Evolutionary conservation across 2,113 vertebrate genomes (phyloP), one percentile per base, ranked within the genome.

Genomic region (Scartelaos histophorus): DNA sequence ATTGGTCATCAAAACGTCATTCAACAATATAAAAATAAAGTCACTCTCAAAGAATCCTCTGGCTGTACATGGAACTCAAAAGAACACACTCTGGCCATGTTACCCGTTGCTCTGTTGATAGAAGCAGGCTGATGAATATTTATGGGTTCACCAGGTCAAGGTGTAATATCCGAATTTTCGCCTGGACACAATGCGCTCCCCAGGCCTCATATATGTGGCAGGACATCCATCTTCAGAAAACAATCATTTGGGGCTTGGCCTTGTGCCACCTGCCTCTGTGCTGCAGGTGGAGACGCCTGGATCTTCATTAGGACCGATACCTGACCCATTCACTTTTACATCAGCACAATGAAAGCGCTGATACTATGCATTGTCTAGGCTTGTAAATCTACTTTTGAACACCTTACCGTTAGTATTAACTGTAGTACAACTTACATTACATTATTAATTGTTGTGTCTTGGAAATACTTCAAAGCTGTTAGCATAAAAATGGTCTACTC

Each of bases 131-230:
- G 60, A 87, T 90, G 74, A 89, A 91, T 88, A 91, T 91, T 78
- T 86, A 91, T 85, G 5, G 70, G 74, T 78, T 83, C 85, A 84
- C 21, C 68, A 73, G 85, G 85, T 88, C 82, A 87, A 80, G 75
- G 81, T 80, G 79, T 85, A 80, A 83, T 82, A 78, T 74, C 81
- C 73, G 47, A 66, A 68, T 76, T 83, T 81, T 77, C 74, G 79
- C 67, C 74, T 67, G 13, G 24, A 62, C 71, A 53, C 64, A 70
- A 73, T 64, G 74, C 7, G 7, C 24, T 19, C 43, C 61, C 72
- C 67, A 58, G 57, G 74, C 64, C 64, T 82, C 75, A 78, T 82
- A 78, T 80, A 68, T 75, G 66, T 73, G 77, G 82, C 66, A 69
- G 78, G 74, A 34, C 82, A 87, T 89, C 79, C 75, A 86, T 88